Percentiles rank a stretch among this genome's conserved stretches.
Evolutionary conservation across 1,140 invertebrate species (phyloP).

Genomic region (Hypothenemus hampei): DNA sequence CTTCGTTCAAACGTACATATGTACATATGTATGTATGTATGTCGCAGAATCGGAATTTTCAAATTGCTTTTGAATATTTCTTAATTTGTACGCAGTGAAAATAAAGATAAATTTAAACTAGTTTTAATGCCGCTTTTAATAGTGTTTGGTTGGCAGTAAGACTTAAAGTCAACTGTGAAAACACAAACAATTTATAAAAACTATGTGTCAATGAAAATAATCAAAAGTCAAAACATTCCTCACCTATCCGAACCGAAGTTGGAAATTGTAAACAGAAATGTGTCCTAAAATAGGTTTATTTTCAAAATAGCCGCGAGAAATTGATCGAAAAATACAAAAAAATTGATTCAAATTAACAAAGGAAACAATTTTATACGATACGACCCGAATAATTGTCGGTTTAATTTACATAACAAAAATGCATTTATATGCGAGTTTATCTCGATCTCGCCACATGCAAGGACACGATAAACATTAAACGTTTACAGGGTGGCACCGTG

Average conservation of each 20-base stretch:
- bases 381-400: conserved; percentile 29
- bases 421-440: conserved; percentile 21
- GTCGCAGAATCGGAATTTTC: too few relatives aligned
- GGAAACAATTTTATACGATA: conserved; percentile 30
- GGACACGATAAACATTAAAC: conserved; percentile 24
- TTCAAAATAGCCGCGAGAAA: too few relatives aligned
- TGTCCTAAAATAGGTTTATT: conserved; percentile 28
- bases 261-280: conserved; percentile 23
- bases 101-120: conserved; percentile 29
- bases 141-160: conserved; percentile 29
- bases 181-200: conserved; percentile 32
- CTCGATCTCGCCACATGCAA: conserved; percentile 20
- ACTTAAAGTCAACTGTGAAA: conserved; percentile 30
- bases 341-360: conserved; percentile 23
- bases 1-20: too few relatives aligned
- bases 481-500: conserved; percentile 24
- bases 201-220: conserved; percentile 31
- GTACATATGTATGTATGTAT: too few relatives aligned
- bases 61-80: too few relatives aligned
- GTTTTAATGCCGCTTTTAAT: conserved; percentile 28
- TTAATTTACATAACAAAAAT: conserved; percentile 29
- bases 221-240: conserved; percentile 30
- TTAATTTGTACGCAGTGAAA: conserved; percentile 15
- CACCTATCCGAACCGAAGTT: conserved; percentile 24
- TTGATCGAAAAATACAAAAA: background rate